These are phyloP conservation scores for Aplidium turbinatum DNA, from an alignment of 23 tunicate genomes.

Conservation along the genomic window DNA sequence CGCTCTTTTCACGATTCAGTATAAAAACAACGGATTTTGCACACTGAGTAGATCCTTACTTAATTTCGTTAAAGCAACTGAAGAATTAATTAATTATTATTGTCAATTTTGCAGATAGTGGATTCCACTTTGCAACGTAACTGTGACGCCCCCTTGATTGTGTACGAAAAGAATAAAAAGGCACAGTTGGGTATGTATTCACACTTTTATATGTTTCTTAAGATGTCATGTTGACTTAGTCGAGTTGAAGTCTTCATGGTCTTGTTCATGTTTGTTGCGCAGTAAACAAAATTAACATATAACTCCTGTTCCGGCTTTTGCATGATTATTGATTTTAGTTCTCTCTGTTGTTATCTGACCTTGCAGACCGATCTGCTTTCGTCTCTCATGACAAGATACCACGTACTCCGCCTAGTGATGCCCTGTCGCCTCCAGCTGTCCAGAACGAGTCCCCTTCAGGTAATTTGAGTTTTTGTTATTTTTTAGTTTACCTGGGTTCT, in stretches of 20 bases:
- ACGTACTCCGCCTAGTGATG: conserved; percentile 46
- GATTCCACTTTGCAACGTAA: conserved; percentile 19
- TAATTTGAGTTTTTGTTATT: not conserved
- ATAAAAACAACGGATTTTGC: not conserved
- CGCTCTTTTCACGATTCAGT: not conserved
- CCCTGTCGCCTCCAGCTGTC: not conserved
- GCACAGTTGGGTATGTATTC: conserved; percentile 27
- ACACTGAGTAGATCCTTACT: no score
- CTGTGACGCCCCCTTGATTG: conserved; percentile 11
- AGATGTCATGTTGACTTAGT: not conserved
- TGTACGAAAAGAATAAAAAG: conserved; percentile 13
- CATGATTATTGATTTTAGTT: not conserved
- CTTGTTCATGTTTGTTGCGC: no score
- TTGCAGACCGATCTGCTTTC: conserved; percentile 39
- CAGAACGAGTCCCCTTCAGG: not conserved
- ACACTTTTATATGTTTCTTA: not conserved
- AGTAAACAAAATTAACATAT: no score
- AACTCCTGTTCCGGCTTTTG: no score
- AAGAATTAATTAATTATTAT: not conserved
- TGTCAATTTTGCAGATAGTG: conserved; percentile 9
- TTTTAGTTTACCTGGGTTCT: not conserved
- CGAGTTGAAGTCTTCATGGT: not conserved
- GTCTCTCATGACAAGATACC: conserved; percentile 35
- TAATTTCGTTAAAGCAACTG: no score
- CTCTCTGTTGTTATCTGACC: not conserved